phyloP scores from a whole-genome alignment of 2,797 vertebrate genomes.

The Eurystomus glaucurus region DNA sequence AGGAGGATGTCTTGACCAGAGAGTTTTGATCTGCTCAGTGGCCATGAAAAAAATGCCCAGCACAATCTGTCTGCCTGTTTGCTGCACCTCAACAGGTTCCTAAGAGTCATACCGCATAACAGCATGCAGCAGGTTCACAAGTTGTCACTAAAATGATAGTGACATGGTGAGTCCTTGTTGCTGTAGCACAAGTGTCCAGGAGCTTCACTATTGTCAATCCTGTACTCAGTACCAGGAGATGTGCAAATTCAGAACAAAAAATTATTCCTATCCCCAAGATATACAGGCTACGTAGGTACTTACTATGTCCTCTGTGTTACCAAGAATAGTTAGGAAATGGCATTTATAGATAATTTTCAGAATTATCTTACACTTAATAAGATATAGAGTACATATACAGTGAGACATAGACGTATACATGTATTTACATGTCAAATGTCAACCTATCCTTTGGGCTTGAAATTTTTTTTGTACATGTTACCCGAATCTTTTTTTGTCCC shows the following conservation, averaged over 20 bases:
- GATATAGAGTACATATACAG: not conserved
- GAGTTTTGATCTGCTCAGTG: not conserved
- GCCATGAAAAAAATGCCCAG: not conserved
- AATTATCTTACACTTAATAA: not conserved
- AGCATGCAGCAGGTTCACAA: not conserved
- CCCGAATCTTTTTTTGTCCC: not conserved
- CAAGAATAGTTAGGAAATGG: not conserved
- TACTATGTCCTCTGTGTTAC: not conserved
- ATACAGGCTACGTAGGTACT: not conserved
- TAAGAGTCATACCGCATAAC: not conserved
- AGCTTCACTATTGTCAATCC: not conserved
- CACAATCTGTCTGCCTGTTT: not conserved
- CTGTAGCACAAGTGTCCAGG: not conserved
- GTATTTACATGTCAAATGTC: not conserved
- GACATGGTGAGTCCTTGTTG: not conserved
- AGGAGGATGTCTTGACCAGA: not conserved
- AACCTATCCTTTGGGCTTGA: not conserved
- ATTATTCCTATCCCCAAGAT: not conserved
- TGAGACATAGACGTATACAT: not conserved
- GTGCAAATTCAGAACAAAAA: not conserved
- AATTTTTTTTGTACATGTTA: not conserved
- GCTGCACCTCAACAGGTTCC: not conserved
- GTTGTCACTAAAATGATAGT: not conserved
- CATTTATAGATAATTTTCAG: not conserved
- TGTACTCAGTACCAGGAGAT: not conserved